Conservation (phyloP, 2,888 invertebrate genomes). For the Yponomeuta plumbellus region DNA sequence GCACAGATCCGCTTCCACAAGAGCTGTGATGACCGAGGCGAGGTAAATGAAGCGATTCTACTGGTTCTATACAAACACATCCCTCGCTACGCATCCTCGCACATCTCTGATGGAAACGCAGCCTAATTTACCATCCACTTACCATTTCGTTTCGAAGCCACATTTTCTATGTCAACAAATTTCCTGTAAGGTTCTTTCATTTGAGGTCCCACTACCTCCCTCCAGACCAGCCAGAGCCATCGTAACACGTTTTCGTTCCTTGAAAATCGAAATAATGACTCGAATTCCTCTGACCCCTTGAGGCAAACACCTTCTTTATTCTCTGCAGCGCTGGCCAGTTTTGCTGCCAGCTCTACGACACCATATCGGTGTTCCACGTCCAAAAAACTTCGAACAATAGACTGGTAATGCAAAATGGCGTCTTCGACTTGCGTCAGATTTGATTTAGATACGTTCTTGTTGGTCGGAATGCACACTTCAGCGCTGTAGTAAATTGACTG, state of each 20-base stretch:
- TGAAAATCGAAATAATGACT: slow-evolving; percentile 72
- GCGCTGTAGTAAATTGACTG: slow-evolving; percentile 77
- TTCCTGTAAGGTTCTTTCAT: slow-evolving; percentile 73
- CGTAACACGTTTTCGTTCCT: slow-evolving; percentile 65
- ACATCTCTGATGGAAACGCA: not conserved
- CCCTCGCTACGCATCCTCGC: too few relatives aligned
- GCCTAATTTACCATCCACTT: slow-evolving; percentile 25
- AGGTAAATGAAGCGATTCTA: too few relatives aligned
- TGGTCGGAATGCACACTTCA: slow-evolving; percentile 66
- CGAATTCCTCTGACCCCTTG: slow-evolving; percentile 79
- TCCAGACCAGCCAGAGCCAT: slow-evolving; percentile 82
- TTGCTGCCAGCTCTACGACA: slow-evolving; percentile 23
- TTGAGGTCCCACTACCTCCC: slow-evolving; percentile 76
- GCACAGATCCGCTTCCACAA: too few relatives aligned
- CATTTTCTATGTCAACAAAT: slow-evolving; percentile 77
- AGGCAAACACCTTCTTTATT: slow-evolving; percentile 57
- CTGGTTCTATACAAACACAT: too few relatives aligned
- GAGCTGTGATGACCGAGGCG: too few relatives aligned
- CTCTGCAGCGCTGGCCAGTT: slow-evolving; percentile 32
- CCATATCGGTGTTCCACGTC: slow-evolving; percentile 19
- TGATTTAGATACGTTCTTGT: slow-evolving; percentile 25
- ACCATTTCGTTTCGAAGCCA: slow-evolving; percentile 80
- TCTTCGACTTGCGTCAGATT: slow-evolving; percentile 41
- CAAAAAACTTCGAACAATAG: slow-evolving; percentile 29
- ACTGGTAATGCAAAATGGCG: slow-evolving; percentile 43